Percentiles rank a stretch among this genome's conserved stretches.
phyloP scores from a whole-genome alignment of 2,113 vertebrate genomes.

The Zosterops hypoxanthus region DNA sequence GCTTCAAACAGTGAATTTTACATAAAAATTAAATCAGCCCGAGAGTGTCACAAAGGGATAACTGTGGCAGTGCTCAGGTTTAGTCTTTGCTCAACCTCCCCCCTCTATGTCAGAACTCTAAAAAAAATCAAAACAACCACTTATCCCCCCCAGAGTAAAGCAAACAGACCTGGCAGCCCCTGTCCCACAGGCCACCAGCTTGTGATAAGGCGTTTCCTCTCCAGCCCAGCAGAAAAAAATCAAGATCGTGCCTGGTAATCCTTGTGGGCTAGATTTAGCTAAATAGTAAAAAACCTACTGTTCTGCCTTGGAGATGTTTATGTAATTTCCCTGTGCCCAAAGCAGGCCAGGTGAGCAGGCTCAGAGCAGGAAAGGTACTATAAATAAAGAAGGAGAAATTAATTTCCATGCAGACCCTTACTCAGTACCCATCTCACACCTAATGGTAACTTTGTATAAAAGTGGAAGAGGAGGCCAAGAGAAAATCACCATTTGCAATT shows the following conservation, averaged over 20 bases:
- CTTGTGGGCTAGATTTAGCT: not conserved
- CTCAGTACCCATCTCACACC: not conserved
- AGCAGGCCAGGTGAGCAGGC: not conserved
- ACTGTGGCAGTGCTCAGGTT: rapidly evolving
- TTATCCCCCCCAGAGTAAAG: not conserved
- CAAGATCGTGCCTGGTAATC: not conserved
- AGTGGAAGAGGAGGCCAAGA: not conserved
- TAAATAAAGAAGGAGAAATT: not conserved
- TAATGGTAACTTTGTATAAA: not conserved
- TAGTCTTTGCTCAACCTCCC: not conserved
- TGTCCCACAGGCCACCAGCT: not conserved
- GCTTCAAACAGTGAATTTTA: not conserved
- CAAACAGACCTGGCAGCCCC: not conserved
- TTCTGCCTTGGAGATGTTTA: not conserved
- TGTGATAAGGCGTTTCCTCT: not conserved
- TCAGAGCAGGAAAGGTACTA: not conserved
- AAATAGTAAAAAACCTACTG: not conserved
- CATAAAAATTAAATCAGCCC: not conserved
- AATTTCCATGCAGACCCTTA: not conserved
- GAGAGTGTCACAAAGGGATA: not conserved
- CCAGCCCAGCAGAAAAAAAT: not conserved
- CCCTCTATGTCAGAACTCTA: not conserved
- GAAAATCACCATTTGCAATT: not conserved
- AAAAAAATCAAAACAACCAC: not conserved
- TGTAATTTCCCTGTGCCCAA: not conserved